phyloP scores from a whole-genome alignment of 1,140 invertebrate genomes.

The Homarus americanus region DNA sequence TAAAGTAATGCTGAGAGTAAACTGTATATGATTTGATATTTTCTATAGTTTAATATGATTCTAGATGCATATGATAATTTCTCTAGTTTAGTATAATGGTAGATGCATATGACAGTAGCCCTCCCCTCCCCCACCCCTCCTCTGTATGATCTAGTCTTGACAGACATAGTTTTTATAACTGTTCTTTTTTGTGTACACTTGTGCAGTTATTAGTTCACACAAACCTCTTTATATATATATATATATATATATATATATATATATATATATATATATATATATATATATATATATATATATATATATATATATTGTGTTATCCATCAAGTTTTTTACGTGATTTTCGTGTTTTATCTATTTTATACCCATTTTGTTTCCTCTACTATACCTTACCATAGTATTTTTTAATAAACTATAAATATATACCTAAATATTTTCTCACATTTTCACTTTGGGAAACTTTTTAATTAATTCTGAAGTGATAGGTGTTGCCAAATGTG shows the following conservation, averaged over 20 bases:
- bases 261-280: conserved; percentile 10
- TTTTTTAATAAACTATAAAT: too few species aligned
- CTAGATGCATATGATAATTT: conserved; percentile 5
- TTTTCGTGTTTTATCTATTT: too few species aligned
- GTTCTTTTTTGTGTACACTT: background rate
- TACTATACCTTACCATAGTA: too few species aligned
- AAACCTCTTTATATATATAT: too few species aligned
- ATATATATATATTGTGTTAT: background rate
- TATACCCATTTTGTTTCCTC: too few species aligned
- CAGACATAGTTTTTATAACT: background rate
- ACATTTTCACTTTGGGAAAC: too few species aligned
- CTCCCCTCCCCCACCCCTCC: background rate
- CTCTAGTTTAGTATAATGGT: too few species aligned
- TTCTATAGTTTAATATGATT: conserved; percentile 6
- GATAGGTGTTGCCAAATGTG: too few species aligned
- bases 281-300: conserved; percentile 10
- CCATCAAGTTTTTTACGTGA: background rate
- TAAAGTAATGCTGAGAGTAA: conserved; percentile 22
- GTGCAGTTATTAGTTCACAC: too few species aligned
- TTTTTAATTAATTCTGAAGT: too few species aligned
- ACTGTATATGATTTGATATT: background rate
- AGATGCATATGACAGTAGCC: background rate
- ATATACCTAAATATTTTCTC: too few species aligned
- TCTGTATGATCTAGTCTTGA: background rate
- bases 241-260: background rate